These are phyloP conservation scores for Hyaena hyaena DNA, from an alignment of 2,113 vertebrate species.

Conservation along the genomic window DNA sequence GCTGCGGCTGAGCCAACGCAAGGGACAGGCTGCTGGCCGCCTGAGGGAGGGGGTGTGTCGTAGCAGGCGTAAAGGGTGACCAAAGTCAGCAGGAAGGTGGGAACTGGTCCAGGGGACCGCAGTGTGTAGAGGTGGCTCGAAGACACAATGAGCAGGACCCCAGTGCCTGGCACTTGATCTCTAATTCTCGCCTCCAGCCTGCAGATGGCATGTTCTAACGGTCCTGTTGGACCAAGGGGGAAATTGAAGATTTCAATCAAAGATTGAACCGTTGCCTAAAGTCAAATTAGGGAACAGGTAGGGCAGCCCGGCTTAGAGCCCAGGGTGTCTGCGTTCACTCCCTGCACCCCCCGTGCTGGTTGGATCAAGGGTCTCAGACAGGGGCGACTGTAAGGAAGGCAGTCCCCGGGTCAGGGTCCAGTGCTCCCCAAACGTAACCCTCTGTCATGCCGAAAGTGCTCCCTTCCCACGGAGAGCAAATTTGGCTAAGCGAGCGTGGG, in stretches of 20 bases:
- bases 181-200: rapidly evolving
- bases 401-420: rapidly evolving
- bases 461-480: not conserved
- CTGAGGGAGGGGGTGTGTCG: rapidly evolving
- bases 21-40: no score
- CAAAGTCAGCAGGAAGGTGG: rapidly evolving
- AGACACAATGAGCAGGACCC: rapidly evolving
- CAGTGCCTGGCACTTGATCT: rapidly evolving
- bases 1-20: not conserved
- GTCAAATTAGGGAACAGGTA: not conserved
- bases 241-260: not conserved
- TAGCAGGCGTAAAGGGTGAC: rapidly evolving
- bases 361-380: not conserved
- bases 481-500: rapidly evolving
- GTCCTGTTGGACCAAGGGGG: rapidly evolving
- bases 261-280: rapidly evolving
- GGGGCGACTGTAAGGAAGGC: not conserved
- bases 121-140: rapidly evolving
- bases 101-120: rapidly evolving
- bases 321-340: rapidly evolving
- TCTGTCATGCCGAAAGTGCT: rapidly evolving
- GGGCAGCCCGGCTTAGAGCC: not conserved
- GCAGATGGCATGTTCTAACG: rapidly evolving
- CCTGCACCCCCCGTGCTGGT: rapidly evolving
- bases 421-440: not conserved